These are phyloP conservation scores for Apamea crenata DNA, from an alignment of 2,888 invertebrate species.

Conservation along the genomic window DNA sequence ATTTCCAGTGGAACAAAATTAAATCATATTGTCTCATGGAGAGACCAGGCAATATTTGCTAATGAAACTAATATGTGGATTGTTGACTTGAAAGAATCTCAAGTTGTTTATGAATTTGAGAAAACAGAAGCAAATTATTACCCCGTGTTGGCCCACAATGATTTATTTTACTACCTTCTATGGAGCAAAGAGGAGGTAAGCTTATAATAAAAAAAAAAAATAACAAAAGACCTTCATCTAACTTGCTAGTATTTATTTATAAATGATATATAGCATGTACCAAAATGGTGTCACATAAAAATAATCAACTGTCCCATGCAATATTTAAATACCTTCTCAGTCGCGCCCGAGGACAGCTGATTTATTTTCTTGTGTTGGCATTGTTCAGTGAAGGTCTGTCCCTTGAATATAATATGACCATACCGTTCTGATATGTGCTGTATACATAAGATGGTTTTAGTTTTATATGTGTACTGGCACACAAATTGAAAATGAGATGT, in stretches of 20 bases:
- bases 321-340: too few species aligned
- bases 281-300: too few species aligned
- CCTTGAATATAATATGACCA: too few species aligned
- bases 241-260: too few species aligned
- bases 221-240: too few species aligned
- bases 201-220: background rate
- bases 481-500: background rate
- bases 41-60: conserved; percentile 74
- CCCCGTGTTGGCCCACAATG: conserved; percentile 76
- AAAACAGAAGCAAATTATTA: conserved; percentile 71
- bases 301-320: too few species aligned
- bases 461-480: background rate
- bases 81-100: conserved; percentile 74
- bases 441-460: background rate
- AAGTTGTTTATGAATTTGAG: conserved; percentile 76
- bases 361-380: too few species aligned
- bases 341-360: too few species aligned
- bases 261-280: too few species aligned
- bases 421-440: too few species aligned
- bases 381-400: too few species aligned
- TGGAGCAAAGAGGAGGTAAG: conserved; percentile 79
- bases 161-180: conserved; percentile 80
- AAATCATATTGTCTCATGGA: conserved; percentile 77
- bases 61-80: conserved; percentile 80
- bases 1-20: conserved; percentile 67